These are phyloP conservation scores for Lophius americanus DNA, from an alignment of 2,797 vertebrate genomes.

Conservation along the genomic window DNA sequence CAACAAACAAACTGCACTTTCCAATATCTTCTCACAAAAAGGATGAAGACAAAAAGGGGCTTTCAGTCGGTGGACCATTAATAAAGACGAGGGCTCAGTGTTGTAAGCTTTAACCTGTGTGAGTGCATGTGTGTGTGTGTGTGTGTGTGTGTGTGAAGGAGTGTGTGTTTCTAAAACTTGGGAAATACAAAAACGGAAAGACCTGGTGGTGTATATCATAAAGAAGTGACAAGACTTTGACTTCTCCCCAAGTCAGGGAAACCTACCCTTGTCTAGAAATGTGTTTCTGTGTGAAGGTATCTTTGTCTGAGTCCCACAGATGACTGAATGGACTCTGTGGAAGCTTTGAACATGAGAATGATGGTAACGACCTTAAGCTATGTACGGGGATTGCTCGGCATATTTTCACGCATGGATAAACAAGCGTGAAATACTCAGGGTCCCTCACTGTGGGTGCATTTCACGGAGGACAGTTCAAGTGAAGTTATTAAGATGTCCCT, in stretches of 20 bases:
- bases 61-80: slow-evolving; percentile 5
- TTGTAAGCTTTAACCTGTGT: slow-evolving; percentile 26
- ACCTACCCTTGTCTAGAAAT: background rate
- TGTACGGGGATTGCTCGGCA: slow-evolving; percentile 33
- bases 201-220: too few species aligned
- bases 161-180: slow-evolving; percentile 3
- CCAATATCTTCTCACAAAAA: background rate
- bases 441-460: too few species aligned
- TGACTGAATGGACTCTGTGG: slow-evolving; percentile 42
- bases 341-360: slow-evolving; percentile 62
- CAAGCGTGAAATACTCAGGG: background rate
- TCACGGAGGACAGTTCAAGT: too few species aligned
- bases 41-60: background rate
- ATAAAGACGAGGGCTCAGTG: slow-evolving; percentile 16
- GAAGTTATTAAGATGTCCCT: too few species aligned
- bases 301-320: slow-evolving; percentile 27
- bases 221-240: too few species aligned
- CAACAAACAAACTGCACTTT: background rate
- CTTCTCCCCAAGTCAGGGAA: too few species aligned
- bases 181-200: too few species aligned
- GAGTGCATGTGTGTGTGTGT: slow-evolving; percentile 5
- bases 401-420: slow-evolving; percentile 42
- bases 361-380: slow-evolving; percentile 27
- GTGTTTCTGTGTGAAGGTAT: slow-evolving; percentile 17
- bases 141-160: slow-evolving; percentile 16